A percentile compares a stretch with the other conserved stretches of the same genome.
These are phyloP conservation scores for Pavo muticus DNA, from an alignment of 2,113 vertebrate genomes.

Conservation along the genomic window DNA sequence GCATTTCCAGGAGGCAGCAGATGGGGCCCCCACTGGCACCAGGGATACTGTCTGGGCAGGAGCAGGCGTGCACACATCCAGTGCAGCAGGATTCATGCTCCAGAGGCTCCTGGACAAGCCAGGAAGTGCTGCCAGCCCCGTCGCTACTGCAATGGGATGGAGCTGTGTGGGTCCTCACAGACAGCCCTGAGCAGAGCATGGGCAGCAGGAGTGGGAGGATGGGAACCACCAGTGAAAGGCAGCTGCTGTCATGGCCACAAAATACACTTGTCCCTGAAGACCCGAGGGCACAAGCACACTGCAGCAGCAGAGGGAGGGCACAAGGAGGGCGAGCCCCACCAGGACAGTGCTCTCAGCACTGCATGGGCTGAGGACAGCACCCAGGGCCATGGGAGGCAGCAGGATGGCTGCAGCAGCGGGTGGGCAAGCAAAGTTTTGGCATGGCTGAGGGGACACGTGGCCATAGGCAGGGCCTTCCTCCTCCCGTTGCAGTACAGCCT, in stretches of 20 bases:
- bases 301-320: background rate
- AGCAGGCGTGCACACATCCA: background rate
- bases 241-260: background rate
- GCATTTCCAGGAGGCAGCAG: background rate
- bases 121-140: background rate
- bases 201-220: background rate
- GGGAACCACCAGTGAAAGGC: background rate
- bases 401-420: background rate
- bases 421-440: background rate
- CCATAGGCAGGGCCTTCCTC: background rate
- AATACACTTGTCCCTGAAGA: background rate
- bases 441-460: background rate
- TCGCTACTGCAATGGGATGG: background rate
- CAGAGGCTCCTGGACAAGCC: background rate
- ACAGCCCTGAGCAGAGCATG: background rate
- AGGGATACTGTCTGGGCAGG: background rate
- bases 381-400: background rate
- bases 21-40: background rate
- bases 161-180: background rate
- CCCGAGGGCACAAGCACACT: background rate
- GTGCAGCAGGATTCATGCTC: background rate
- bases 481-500: background rate
- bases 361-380: background rate
- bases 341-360: background rate
- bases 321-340: background rate